Percentiles rank a stretch among this genome's conserved stretches.
Evolutionary conservation across 2,113 vertebrate genomes (phyloP).

Genomic region (Nycticryphes semicollaris): DNA sequence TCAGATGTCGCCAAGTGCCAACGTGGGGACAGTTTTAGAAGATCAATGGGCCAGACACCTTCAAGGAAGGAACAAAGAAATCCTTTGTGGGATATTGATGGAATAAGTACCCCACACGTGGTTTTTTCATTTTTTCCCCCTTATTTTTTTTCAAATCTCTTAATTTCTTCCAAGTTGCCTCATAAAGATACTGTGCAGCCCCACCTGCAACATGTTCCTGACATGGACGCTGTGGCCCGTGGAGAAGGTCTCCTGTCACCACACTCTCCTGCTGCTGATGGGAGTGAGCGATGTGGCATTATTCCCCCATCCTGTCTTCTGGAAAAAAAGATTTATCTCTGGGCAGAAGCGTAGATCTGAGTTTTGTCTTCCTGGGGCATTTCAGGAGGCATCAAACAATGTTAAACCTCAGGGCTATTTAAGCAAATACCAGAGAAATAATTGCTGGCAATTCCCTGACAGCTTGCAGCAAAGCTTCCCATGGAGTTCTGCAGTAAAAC

Average conservation of each 20-base stretch:
- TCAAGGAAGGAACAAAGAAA: background rate
- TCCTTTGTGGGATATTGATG: accelerated
- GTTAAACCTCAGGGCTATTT: constrained; percentile 10
- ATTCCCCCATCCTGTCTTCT: background rate
- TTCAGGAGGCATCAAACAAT: background rate
- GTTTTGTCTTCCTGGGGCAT: background rate
- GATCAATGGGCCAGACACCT: background rate
- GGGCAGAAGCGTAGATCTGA: background rate
- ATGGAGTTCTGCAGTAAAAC: background rate
- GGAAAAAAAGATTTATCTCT: background rate
- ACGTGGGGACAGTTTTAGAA: background rate
- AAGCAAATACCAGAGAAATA: constrained; percentile 28
- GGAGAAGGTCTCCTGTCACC: background rate
- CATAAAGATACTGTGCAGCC: background rate
- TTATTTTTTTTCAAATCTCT: background rate
- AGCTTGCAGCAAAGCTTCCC: background rate
- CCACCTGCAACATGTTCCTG: too few species aligned
- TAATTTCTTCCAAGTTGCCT: background rate
- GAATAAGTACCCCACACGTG: background rate
- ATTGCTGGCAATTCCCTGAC: constrained; percentile 18
- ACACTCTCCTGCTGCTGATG: background rate
- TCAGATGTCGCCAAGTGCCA: background rate
- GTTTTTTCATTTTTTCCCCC: background rate
- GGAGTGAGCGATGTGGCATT: background rate
- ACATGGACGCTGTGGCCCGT: accelerated